A percentile compares a stretch with the other conserved stretches of the same genome.
phyloP scores from a whole-genome alignment of 92 coral and sea anemone genomes.

The Meandrina meandrites region DNA sequence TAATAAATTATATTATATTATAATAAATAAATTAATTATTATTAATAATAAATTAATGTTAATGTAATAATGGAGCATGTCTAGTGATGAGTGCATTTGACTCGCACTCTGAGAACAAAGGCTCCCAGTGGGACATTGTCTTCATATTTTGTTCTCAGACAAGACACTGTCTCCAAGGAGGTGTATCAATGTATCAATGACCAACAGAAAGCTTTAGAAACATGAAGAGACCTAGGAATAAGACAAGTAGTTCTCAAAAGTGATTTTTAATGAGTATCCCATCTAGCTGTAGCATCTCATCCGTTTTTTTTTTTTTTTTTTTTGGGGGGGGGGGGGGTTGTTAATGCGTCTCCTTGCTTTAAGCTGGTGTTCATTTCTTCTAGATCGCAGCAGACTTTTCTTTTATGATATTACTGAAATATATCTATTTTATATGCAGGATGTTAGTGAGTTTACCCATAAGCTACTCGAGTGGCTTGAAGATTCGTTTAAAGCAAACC shows the following conservation, averaged over 20 bases:
- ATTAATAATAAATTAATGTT: too few relatives aligned
- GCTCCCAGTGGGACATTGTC: neutral
- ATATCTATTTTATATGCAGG: conserved; percentile 55
- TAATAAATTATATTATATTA: neutral
- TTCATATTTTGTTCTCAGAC: neutral
- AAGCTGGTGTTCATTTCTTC: neutral
- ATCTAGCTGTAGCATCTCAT: too few relatives aligned
- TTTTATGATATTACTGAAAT: neutral
- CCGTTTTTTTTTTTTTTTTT: too few relatives aligned
- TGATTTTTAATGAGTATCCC: too few relatives aligned
- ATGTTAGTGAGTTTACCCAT: conserved; percentile 93
- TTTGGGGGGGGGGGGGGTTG: too few relatives aligned
- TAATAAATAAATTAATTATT: too few relatives aligned
- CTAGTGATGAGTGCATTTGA: too few relatives aligned
- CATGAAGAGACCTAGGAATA: neutral
- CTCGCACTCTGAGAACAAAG: too few relatives aligned
- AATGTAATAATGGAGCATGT: too few relatives aligned
- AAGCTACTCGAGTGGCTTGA: conserved; percentile 91
- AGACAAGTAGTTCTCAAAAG: too few relatives aligned
- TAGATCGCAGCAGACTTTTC: neutral
- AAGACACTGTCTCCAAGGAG: neutral
- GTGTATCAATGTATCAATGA: too few relatives aligned
- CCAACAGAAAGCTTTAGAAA: neutral
- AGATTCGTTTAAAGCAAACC: conserved; percentile 76
- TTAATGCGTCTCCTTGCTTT: neutral